phyloP scores from a whole-genome alignment of 2,888 invertebrate genomes.

The Holacanthella duospinosa region DNA sequence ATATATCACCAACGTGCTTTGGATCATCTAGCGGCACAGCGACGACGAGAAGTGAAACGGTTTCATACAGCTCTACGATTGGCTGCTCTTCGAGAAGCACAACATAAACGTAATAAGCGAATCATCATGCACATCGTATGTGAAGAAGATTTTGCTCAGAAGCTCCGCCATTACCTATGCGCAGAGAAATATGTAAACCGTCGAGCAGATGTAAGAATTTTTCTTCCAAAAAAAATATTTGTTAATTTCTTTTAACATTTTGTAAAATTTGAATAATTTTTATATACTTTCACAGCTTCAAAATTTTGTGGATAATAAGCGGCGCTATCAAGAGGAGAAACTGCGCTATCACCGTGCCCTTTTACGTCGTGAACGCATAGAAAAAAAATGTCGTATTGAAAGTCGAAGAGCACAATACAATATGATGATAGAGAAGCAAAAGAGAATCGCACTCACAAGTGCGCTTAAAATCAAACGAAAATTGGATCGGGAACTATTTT shows the following conservation, averaged over 20 bases:
- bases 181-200: constrained; percentile 11
- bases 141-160: constrained; percentile 11
- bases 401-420: not conserved
- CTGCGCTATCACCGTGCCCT: constrained; percentile 8
- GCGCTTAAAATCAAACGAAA: not conserved
- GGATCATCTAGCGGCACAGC: constrained; percentile 8
- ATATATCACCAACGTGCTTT: constrained; percentile 9
- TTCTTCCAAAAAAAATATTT: not conserved
- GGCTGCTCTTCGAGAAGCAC: not conserved
- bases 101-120: not conserved
- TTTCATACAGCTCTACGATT: constrained; percentile 2
- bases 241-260: not conserved
- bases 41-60: constrained; percentile 10
- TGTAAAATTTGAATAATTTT: not conserved
- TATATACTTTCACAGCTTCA: constrained; percentile 6
- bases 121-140: constrained; percentile 13
- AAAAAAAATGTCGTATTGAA: constrained; percentile 8
- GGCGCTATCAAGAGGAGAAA: constrained; percentile 15
- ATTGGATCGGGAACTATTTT: not conserved
- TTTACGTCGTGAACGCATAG: constrained; percentile 6
- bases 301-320: constrained; percentile 11
- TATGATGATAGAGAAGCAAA: not conserved
- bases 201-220: constrained; percentile 12
- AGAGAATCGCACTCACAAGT: not conserved
- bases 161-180: constrained; percentile 4